Evolutionary conservation across 1,140 invertebrate species (phyloP), one percentile per base, ranked within the genome.

Genomic region (Tetramorium alpestre): DNA sequence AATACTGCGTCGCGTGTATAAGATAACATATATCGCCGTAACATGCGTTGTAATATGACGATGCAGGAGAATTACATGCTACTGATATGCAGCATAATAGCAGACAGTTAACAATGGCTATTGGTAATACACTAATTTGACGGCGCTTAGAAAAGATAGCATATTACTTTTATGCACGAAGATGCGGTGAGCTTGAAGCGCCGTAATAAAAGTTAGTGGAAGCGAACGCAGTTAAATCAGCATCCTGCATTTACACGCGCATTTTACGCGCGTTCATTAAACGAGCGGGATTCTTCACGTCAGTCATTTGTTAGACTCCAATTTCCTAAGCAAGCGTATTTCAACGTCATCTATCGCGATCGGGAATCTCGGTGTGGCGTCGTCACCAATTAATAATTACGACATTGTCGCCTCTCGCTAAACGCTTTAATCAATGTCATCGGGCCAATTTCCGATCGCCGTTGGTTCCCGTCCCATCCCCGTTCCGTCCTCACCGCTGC

Each of bases 341-440:
- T 82, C 67, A 73, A 51, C 67, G 80, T 82, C 67, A 73, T 38
- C 67, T 54, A 88, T 77, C 58, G 81, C 16, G 81, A 88, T 90
- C 62, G 75, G 62, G 90, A 93, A 93, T 94, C 93, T 93, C 90
- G 92, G 90, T 91, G 89, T 91, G 88, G 90, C 91, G 93, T 93
- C 92, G 87, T 89, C 93, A 92, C 92, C 94, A 93, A 95, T 95
- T 95, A 94, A 95, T 95, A 95, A 95, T 95, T 95, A 95, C 91
- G 91, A 91, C 93, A 94, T 94, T 93, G 93, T 92, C 93, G 93
- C 67, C 92, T 89, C 80, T 88, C 92, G 92, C 91, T 95, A 95
- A 95, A 94, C 93, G 93, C 94, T 95, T 95, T 95, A 95, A 95
- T 95, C 94, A 95, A 95, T 95, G 95, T 95, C 95, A 95, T 95